A percentile compares a stretch with the other conserved stretches of the same genome.
Conservation (phyloP, 2,888 invertebrate genomes). For the Catocala sponsa region DNA sequence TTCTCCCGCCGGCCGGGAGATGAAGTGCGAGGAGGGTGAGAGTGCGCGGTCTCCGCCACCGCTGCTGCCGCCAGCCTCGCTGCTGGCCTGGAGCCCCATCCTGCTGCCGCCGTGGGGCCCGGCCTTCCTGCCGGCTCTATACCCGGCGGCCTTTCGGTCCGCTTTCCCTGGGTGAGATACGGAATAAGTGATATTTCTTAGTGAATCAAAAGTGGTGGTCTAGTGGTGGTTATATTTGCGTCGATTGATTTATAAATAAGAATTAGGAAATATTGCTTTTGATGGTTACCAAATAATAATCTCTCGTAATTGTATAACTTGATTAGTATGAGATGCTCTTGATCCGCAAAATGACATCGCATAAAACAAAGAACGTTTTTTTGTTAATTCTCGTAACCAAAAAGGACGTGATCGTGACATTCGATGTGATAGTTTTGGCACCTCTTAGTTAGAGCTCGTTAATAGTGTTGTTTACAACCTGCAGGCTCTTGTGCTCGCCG, state of each 20-base stretch:
- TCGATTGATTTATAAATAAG: constrained; percentile 5
- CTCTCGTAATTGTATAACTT: too few species aligned
- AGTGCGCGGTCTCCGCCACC: constrained; percentile 79
- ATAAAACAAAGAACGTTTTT: too few species aligned
- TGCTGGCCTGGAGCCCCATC: constrained; percentile 93
- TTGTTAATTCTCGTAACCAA: constrained; percentile 3
- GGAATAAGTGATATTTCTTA: constrained; percentile 35
- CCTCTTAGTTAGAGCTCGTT: constrained; percentile 74
- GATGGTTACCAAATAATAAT: too few species aligned
- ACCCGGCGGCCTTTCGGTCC: constrained; percentile 91
- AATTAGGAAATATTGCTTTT: too few species aligned
- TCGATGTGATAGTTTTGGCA: constrained; percentile 71
- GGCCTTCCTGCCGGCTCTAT: constrained; percentile 91
- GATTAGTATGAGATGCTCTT: too few species aligned
- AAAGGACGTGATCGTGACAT: constrained; percentile 59
- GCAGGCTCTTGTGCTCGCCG: constrained; percentile 70
- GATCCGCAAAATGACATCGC: too few species aligned
- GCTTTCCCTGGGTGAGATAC: constrained; percentile 92
- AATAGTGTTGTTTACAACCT: constrained; percentile 85
- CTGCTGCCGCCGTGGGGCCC: constrained; percentile 93
- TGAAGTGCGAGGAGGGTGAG: constrained; percentile 85
- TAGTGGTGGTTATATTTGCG: constrained; percentile 32
- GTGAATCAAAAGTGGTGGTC: constrained; percentile 33
- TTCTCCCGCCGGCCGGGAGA: constrained; percentile 85
- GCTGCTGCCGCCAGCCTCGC: constrained; percentile 88